Evolutionary conservation across 1,140 invertebrate species (phyloP).

Genomic region (Harpegnathos saltator): DNA sequence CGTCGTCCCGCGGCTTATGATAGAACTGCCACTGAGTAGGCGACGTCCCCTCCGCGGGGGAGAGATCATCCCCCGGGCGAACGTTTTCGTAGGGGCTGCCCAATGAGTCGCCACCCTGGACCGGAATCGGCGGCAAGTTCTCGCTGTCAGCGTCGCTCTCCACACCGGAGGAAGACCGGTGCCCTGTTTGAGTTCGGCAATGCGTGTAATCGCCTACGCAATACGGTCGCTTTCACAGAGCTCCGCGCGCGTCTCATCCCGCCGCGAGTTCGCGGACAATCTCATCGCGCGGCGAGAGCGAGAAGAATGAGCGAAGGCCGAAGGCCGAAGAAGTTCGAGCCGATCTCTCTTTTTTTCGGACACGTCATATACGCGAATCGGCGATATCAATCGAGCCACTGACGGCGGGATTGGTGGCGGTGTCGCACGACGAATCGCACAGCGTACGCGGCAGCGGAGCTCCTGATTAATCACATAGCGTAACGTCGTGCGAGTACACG

Average conservation of each 20-base stretch:
- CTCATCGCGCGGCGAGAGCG: no score
- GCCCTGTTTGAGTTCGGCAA: constrained; percentile 70
- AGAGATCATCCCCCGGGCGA: constrained; percentile 85
- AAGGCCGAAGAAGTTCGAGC: no score
- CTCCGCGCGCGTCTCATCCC: no score
- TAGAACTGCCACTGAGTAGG: constrained; percentile 88
- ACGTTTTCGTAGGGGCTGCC: constrained; percentile 90
- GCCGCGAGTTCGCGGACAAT: no score
- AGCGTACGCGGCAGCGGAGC: background rate
- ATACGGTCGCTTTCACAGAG: no score
- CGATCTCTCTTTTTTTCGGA: no score
- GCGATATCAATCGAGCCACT: background rate
- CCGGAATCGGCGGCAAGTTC: constrained; percentile 87
- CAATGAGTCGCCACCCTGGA: constrained; percentile 86
- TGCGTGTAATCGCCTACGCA: background rate
- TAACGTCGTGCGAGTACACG: constrained; percentile 49
- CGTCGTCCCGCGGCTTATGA: constrained; percentile 86
- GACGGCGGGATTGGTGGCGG: constrained; percentile 8
- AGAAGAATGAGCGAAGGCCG: no score
- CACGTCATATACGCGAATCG: background rate
- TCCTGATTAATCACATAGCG: constrained; percentile 41
- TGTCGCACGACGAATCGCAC: background rate
- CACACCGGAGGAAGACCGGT: constrained; percentile 83
- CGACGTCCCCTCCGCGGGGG: constrained; percentile 86
- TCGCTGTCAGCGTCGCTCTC: constrained; percentile 87